Conservation (phyloP, 2,113 vertebrate species). For the Trematocara unimaculatum region DNA sequence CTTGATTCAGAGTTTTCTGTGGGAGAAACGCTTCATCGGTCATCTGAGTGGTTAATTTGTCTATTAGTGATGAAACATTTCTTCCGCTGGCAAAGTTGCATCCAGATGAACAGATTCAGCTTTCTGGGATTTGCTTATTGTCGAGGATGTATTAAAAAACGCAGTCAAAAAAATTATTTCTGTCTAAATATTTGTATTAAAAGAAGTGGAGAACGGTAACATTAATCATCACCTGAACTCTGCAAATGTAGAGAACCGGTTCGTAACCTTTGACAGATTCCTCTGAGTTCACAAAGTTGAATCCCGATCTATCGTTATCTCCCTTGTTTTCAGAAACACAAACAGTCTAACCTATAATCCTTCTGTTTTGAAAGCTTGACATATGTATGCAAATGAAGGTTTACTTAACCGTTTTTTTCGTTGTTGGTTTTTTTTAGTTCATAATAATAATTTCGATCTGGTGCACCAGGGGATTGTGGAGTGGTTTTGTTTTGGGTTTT, state of each 20-base stretch:
- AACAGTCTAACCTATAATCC: neutral
- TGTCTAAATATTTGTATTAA: neutral
- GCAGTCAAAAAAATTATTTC: neutral
- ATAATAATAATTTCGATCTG: neutral
- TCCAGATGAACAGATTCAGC: neutral
- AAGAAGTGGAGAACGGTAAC: neutral
- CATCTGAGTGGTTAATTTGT: neutral
- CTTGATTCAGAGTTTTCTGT: neutral
- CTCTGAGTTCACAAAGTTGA: neutral
- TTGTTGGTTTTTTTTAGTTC: neutral
- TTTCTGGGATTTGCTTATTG: neutral
- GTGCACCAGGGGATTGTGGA: neutral
- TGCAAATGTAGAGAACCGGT: neutral
- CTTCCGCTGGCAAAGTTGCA: neutral
- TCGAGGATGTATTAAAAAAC: no score
- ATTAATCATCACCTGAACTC: neutral
- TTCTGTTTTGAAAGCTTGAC: neutral
- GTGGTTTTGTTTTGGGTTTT: rapidly evolving
- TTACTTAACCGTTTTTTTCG: neutral
- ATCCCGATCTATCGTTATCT: neutral
- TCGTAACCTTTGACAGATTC: neutral
- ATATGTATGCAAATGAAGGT: neutral
- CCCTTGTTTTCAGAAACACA: neutral
- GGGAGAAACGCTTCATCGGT: neutral
- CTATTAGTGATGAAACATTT: neutral